Conservation (phyloP, 2,113 vertebrate species). For the Paraplagusia blochii region DNA sequence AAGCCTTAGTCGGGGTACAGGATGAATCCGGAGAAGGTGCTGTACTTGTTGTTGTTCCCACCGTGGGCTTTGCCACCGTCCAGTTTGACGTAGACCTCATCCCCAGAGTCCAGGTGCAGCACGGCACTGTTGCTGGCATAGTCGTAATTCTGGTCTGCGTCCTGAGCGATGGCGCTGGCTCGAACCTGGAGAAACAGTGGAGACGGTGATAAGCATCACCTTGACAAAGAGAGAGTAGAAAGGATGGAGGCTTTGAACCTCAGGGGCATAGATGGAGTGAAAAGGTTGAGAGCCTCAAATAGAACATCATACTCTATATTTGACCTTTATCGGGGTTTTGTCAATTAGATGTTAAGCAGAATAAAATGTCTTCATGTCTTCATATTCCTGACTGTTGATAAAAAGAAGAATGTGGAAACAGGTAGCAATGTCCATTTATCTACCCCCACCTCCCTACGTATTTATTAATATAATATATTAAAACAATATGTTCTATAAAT, state of each 20-base stretch:
- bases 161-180: slow-evolving; percentile 92
- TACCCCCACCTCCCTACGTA: too few species aligned
- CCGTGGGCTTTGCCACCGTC: slow-evolving; percentile 93
- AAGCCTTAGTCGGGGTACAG: slow-evolving; percentile 85
- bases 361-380: too few species aligned
- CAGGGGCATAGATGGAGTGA: slow-evolving; percentile 19
- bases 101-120: slow-evolving; percentile 90
- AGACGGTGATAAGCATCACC: neutral
- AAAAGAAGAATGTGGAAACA: too few species aligned
- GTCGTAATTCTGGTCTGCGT: slow-evolving; percentile 94
- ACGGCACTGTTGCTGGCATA: slow-evolving; percentile 95
- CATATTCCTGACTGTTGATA: too few species aligned
- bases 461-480: neutral
- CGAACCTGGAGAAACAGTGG: slow-evolving; percentile 76
- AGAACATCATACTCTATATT: neutral
- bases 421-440: too few species aligned
- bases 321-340: neutral
- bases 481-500: too few species aligned
- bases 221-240: neutral
- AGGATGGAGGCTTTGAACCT: slow-evolving; percentile 27
- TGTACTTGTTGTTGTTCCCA: slow-evolving; percentile 96
- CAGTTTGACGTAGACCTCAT: slow-evolving; percentile 92
- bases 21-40: slow-evolving; percentile 96
- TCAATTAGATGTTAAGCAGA: too few species aligned
- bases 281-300: neutral